A percentile compares a stretch with the other conserved stretches of the same genome.
Evolutionary conservation across 1,140 invertebrate genomes (phyloP).

Genomic region (Lerema accius): DNA sequence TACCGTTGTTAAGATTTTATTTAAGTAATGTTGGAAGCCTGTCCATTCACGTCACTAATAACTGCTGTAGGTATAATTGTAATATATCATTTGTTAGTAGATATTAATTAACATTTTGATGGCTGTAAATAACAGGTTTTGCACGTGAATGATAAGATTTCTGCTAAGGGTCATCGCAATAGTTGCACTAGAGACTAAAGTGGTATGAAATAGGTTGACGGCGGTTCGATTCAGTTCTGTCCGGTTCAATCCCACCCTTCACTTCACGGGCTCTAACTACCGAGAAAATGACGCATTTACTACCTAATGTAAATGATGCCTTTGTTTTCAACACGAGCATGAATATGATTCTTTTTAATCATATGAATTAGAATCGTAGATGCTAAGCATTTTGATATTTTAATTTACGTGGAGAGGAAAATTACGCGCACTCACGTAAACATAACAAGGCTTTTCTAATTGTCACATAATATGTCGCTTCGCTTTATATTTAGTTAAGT

Average conservation of each 20-base stretch:
- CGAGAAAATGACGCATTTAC: slow-evolving; percentile 5
- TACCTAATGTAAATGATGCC: slow-evolving; percentile 5
- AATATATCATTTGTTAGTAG: no score
- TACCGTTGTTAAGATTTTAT: no score
- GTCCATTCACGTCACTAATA: no score
- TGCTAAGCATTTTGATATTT: slow-evolving; percentile 1
- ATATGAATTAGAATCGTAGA: not conserved
- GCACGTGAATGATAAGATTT: no score
- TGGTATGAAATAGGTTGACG: not conserved
- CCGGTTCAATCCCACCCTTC: not conserved
- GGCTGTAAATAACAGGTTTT: no score
- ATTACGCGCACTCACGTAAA: not conserved
- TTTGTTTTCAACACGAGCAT: slow-evolving; percentile 9
- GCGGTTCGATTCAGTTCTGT: not conserved
- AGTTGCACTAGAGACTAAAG: not conserved
- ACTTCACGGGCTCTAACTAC: not conserved
- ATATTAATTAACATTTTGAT: no score
- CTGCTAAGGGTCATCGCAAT: not conserved
- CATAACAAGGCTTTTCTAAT: no score
- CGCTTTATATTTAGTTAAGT: no score
- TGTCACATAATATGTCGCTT: slow-evolving; percentile 1
- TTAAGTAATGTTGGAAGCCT: no score
- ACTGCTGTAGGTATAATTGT: no score
- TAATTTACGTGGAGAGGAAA: slow-evolving; percentile 19
- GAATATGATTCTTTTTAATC: not conserved